phyloP scores from a whole-genome alignment of 2,113 vertebrate species.

The Channa maculata region DNA sequence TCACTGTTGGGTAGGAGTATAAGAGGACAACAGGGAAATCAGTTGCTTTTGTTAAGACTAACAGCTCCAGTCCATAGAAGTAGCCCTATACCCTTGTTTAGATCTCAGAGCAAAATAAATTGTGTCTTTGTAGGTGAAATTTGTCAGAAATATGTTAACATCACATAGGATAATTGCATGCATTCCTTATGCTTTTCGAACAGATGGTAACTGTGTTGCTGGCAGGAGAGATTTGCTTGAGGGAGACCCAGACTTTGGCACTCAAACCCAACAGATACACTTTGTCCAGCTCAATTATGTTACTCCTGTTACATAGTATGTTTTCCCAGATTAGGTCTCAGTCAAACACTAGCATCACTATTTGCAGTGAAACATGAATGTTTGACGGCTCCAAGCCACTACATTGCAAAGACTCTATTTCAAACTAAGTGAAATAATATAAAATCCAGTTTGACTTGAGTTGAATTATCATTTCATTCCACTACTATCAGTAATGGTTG shows the following conservation, averaged over 20 bases:
- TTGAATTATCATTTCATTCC: too few species aligned
- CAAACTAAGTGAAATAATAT: too few species aligned
- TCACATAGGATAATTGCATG: slow-evolving; percentile 56
- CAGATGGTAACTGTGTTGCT: slow-evolving; percentile 64
- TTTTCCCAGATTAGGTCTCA: slow-evolving; percentile 44
- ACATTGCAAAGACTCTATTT: too few species aligned
- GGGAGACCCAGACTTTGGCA: slow-evolving; percentile 53
- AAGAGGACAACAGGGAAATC: slow-evolving; percentile 81
- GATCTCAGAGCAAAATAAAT: slow-evolving; percentile 55
- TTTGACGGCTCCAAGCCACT: slow-evolving; percentile 6
- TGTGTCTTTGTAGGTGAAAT: slow-evolving; percentile 57
- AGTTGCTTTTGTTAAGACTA: slow-evolving; percentile 65
- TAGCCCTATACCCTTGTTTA: slow-evolving; percentile 57
- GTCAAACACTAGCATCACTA: slow-evolving; percentile 22
- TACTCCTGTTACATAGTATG: slow-evolving; percentile 10
- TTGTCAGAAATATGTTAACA: slow-evolving; percentile 74
- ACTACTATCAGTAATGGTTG: too few species aligned
- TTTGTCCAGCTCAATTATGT: slow-evolving; percentile 55
- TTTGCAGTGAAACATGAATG: slow-evolving; percentile 1
- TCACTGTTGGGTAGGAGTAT: slow-evolving; percentile 75
- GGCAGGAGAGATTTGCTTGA: slow-evolving; percentile 56
- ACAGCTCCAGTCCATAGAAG: slow-evolving; percentile 56
- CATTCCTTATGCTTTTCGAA: slow-evolving; percentile 58
- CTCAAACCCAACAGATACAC: slow-evolving; percentile 43
- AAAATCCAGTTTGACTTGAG: too few species aligned